Conservation (phyloP, 2,888 invertebrate genomes). For the Steinernema carpocapsae region DNA sequence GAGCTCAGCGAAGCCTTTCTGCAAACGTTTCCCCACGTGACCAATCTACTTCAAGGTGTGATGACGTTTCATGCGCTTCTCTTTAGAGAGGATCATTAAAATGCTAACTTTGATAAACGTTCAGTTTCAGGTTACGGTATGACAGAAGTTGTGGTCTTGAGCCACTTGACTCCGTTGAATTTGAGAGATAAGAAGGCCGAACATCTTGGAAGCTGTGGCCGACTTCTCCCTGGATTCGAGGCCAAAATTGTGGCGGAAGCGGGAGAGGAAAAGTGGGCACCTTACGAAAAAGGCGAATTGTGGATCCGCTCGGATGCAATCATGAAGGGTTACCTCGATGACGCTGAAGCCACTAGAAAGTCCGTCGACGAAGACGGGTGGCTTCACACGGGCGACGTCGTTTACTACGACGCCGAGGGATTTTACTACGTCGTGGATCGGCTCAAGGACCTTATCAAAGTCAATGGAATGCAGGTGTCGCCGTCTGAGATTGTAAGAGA, state of each 20-base stretch:
- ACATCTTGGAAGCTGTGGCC: conserved; percentile 44
- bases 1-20: conserved; percentile 51
- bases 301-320: conserved; percentile 82
- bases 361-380: conserved; percentile 81
- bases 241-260: conserved; percentile 42
- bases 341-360: conserved; percentile 40
- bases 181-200: conserved; percentile 29
- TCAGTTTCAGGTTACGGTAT: conserved; percentile 59
- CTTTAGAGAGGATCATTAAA: not conserved
- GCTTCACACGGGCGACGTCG: conserved; percentile 79
- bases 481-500: conserved; percentile 56
- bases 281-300: conserved; percentile 78
- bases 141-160: conserved; percentile 47
- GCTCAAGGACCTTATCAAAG: conserved; percentile 87
- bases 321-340: conserved; percentile 78
- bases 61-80: not conserved
- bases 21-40: conserved; percentile 53
- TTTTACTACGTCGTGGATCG: conserved; percentile 84
- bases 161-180: conserved; percentile 43
- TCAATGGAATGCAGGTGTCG: conserved; percentile 82
- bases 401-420: conserved; percentile 80
- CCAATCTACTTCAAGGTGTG: conserved; percentile 59
- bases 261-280: conserved; percentile 38
- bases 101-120: not conserved
- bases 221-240: conserved; percentile 45